Evolutionary conservation across 2,113 vertebrate species (phyloP).

Genomic region (Erythrocebus patas): DNA sequence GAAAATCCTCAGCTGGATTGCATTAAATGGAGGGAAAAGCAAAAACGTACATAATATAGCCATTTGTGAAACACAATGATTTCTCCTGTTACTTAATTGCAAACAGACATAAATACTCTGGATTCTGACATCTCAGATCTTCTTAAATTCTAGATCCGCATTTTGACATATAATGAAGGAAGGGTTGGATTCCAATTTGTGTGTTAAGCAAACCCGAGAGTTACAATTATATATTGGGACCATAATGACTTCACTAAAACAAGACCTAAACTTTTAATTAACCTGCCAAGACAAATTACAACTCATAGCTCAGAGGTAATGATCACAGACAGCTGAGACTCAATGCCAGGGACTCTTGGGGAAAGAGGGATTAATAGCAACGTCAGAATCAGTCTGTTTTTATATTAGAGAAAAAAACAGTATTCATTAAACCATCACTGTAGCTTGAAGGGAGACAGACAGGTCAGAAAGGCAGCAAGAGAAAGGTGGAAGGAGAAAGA

Average conservation of each 20-base stretch:
- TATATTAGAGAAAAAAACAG: conserved; percentile 46
- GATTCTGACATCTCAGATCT: conserved; percentile 58
- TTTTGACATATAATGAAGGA: conserved; percentile 41
- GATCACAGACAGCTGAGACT: conserved; percentile 82
- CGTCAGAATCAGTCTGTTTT: conserved; percentile 72
- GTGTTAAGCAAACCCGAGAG: conserved; percentile 78
- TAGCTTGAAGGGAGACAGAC: conserved; percentile 63
- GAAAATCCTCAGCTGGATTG: conserved; percentile 63
- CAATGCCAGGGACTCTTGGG: conserved; percentile 75
- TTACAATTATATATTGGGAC: conserved; percentile 74
- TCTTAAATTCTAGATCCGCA: conserved; percentile 57
- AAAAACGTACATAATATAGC: conserved; percentile 43
- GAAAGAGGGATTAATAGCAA: conserved; percentile 79
- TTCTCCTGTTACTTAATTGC: conserved; percentile 66
- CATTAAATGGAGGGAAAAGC: conserved; percentile 68
- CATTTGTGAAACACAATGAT: conserved; percentile 68
- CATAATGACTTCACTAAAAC: conserved; percentile 83
- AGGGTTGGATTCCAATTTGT: conserved; percentile 69
- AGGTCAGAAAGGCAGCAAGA: neutral
- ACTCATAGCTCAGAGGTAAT: conserved; percentile 78
- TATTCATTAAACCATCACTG: conserved; percentile 77
- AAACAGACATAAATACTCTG: conserved; percentile 65
- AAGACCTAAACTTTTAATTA: conserved; percentile 87
- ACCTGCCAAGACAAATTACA: conserved; percentile 85
- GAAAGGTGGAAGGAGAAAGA: neutral